Base-by-base conservation (phyloP, 2,797 vertebrate species). In the Hipposideros larvatus region DNA sequence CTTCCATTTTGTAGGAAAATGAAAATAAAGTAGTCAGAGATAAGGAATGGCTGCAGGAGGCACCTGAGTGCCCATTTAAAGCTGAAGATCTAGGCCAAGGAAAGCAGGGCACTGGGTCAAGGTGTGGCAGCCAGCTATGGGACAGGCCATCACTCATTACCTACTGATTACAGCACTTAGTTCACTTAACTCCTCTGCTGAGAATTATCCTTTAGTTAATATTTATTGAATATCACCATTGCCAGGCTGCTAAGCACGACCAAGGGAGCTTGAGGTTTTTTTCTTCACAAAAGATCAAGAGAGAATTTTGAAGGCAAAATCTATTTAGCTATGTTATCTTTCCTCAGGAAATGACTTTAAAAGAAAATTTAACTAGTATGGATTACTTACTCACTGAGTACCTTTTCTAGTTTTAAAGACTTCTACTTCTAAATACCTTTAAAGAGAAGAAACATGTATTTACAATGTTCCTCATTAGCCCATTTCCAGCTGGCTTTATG, bases 271-370 rank as follows among this genome's bases (percentile, higher is more conserved):
- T 55, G 9, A 59, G 24, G 28, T 5, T 61, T 95, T 95, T 90
- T 94, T 65, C 80, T 93, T 87, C 48, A 31, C 83, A 37, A 73
- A 68, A 71, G 57, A 73, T 68, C 19, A 68, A 92, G 65, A 90
- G 43, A 93, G 51, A 93, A 74, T 24, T 74, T 66, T 75, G 41
- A 89, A 90, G 26, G 51, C n/a, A 87, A 74, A 82, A 57, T 34
- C 61, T 78, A 53, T 66, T 95, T 59, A 94, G 51, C 53, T 93
- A 77, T 21, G 2, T 73, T 11, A 46, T 65, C 37, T 63, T 94
- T 85, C 68, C 63, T 65, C 7, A 84, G 63, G 28, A 92, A 92
- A 79, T 61, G 24, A 78, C n/a, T 96, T 95, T 77, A 78, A 92
- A 82, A 87, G 59, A 10, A 41, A 53, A 89, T 55, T 80, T 89